A percentile compares a stretch with the other conserved stretches of the same genome.
Conservation (phyloP, 2,797 vertebrate species). For the Glossophaga mutica region DNA sequence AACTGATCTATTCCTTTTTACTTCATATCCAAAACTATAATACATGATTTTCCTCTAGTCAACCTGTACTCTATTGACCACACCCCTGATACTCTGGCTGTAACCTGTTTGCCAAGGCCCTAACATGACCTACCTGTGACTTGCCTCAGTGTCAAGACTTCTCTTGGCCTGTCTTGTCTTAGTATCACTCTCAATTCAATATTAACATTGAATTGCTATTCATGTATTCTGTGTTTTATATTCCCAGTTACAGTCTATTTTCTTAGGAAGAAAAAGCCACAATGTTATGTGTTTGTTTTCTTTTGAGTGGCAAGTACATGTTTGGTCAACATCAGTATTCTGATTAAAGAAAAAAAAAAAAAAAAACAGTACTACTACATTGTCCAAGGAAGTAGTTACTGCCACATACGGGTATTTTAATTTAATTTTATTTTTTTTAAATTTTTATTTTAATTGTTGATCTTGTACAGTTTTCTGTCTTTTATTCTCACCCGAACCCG, state of each 20-base stretch:
- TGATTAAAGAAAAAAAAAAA: background rate
- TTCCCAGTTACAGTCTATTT: background rate
- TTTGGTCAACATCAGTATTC: constrained; percentile 25
- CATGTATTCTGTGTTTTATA: background rate
- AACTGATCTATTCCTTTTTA: background rate
- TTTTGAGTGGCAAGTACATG: background rate
- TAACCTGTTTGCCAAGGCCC: background rate
- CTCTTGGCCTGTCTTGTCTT: background rate
- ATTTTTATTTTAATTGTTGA: too few species aligned
- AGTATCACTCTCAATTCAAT: background rate
- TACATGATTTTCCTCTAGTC: background rate
- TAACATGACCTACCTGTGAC: background rate
- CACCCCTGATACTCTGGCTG: background rate
- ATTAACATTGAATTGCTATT: background rate
- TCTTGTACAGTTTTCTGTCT: too few species aligned
- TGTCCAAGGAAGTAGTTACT: background rate
- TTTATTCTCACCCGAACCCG: too few species aligned
- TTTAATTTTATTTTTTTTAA: too few species aligned
- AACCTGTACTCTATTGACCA: background rate
- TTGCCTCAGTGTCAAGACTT: background rate
- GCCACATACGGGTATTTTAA: background rate
- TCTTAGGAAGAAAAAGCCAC: background rate
- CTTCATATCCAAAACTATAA: background rate
- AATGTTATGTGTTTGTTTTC: constrained; percentile 4
- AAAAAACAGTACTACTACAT: background rate